Base-by-base conservation (phyloP, 2,113 vertebrate genomes). In the Fregata magnificens region DNA sequence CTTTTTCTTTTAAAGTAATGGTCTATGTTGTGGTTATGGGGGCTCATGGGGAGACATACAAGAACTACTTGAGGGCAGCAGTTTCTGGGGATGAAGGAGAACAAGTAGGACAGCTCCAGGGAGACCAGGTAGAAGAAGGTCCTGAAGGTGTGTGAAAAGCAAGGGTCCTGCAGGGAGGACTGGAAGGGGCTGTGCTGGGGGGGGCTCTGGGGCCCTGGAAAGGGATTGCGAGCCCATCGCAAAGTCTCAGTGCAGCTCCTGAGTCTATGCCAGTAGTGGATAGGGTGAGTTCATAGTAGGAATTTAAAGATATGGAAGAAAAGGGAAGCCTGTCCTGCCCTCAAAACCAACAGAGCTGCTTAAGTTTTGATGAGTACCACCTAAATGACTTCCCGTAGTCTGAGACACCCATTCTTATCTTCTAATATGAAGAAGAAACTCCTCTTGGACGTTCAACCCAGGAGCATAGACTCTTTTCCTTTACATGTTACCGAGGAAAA, bases 1-100 rank as follows among this genome's bases (percentile, higher is more conserved):
- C 25, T 89, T 96, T 93, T 79, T 74, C 22, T 88, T 94, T 88
- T 86, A 78, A 97, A 97, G 85, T 96, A 92, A 76, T 77, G 52
- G 83, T 86, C 88, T 94, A 0, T 83, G 74, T 89, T 89, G 47
- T 95, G 47, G 65, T 95, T 97, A 14, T 92, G 88, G 56, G 65
- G 14, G 28, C 16, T 89, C 5, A 3, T n/a, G 80, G 70, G 71
- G 20, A 72, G 78, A 65, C 76, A 69, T 29, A 25, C 28, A 70
- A 78, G 32, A 61, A 70, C 21, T 47, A 20, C 45, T 25, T 77
- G 31, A 84, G 71, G 34, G 40, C 63, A 67, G 29, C 38, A 38
- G 47, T 71, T 91, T 78, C 62, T 82, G 61, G 71, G 53, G 26
- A 21, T 67, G 66, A 67, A 70, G 52, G 56, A 77, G 25, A 47